Percentiles rank a stretch among this genome's conserved stretches.
Conservation (phyloP, 1,140 invertebrate genomes). For the Drosophila nannoptera region DNA sequence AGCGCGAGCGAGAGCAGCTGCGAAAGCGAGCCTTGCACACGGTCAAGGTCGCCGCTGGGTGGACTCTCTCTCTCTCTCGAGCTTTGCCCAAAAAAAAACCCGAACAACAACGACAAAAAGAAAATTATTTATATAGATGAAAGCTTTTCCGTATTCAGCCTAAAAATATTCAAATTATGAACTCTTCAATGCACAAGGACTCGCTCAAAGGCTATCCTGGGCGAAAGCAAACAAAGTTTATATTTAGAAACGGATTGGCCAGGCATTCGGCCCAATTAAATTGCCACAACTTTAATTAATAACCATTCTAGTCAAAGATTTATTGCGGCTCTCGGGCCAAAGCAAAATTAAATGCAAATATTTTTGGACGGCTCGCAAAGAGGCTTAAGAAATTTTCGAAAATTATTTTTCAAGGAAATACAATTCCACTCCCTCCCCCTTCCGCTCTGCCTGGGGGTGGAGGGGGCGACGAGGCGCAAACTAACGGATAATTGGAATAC, state of each 20-base stretch:
- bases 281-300: neutral
- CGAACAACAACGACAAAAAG: too few relatives aligned
- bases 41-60: slow-evolving; percentile 35
- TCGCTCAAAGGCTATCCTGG: neutral
- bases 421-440: too few relatives aligned
- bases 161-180: slow-evolving; percentile 29
- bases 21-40: slow-evolving; percentile 43
- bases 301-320: too few relatives aligned
- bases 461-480: neutral
- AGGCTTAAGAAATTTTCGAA: neutral
- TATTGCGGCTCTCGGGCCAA: too few relatives aligned
- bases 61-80: slow-evolving; percentile 30
- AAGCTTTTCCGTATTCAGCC: slow-evolving; percentile 24
- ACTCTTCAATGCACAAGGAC: slow-evolving; percentile 25
- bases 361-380: too few relatives aligned
- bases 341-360: too few relatives aligned
- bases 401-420: neutral
- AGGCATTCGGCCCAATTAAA: neutral
- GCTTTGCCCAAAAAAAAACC: neutral
- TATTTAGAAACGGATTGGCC: neutral
- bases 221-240: neutral
- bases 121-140: neutral
- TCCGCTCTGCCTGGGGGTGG: neutral
- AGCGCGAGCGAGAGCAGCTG: slow-evolving; percentile 1
- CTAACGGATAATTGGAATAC: slow-evolving; percentile 30